Evolutionary conservation across 2,113 vertebrate genomes (phyloP).

Genomic region (Salvelinus sp.): DNA sequence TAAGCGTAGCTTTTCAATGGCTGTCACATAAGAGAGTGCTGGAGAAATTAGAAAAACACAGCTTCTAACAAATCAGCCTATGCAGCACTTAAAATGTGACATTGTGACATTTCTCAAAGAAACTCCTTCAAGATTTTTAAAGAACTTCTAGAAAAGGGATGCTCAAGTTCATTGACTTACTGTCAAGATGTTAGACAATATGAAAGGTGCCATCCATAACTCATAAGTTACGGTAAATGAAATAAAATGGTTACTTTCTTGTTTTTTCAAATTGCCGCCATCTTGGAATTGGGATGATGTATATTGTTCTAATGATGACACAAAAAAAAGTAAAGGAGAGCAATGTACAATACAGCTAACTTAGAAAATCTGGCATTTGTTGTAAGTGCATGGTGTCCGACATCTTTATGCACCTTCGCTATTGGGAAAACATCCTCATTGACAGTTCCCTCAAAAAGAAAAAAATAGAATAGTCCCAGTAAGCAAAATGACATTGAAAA

Average conservation of each 20-base stretch:
- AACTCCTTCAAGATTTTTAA: not conserved
- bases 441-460: not conserved
- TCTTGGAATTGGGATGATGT: too few relatives aligned
- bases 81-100: too few relatives aligned
- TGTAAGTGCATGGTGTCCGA: too few relatives aligned
- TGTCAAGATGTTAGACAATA: conserved; percentile 1
- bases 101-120: conserved; percentile 10
- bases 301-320: too few relatives aligned
- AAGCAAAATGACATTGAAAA: too few relatives aligned
- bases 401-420: too few relatives aligned
- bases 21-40: conserved; percentile 15
- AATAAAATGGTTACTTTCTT: too few relatives aligned
- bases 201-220: not conserved
- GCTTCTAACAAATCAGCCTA: not conserved
- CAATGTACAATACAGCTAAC: too few relatives aligned
- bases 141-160: not conserved
- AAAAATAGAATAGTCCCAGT: too few relatives aligned
- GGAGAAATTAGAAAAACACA: not conserved
- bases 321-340: too few relatives aligned
- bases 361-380: too few relatives aligned
- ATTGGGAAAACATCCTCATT: not conserved
- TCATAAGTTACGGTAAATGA: not conserved
- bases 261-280: too few relatives aligned
- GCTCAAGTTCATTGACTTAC: not conserved
- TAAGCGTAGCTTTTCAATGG: conserved; percentile 3